Percentiles rank a stretch among this genome's conserved stretches.
Conservation (phyloP, 2,888 invertebrate species). For the Malachius bipustulatus region DNA sequence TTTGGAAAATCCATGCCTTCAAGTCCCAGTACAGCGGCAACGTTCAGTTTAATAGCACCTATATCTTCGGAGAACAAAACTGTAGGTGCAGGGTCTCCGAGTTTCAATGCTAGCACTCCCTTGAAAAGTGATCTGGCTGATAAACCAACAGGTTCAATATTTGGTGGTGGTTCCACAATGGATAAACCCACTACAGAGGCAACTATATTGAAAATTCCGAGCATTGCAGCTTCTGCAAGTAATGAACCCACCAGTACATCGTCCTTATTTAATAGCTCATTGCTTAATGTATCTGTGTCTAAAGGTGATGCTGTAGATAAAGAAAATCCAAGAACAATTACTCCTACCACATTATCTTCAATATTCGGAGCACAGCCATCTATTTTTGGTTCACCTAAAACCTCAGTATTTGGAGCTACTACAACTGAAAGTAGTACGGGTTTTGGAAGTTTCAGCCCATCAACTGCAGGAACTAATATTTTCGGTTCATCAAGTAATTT, state of each 20-base stretch:
- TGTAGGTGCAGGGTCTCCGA: not conserved
- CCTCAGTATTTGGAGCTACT: constrained; percentile 12
- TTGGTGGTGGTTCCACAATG: constrained; percentile 29
- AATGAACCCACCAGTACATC: constrained; percentile 5
- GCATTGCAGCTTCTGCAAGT: constrained; percentile 6
- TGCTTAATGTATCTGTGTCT: not conserved
- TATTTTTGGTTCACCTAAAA: constrained; percentile 7
- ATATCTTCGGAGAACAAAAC: not conserved
- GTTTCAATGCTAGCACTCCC: not conserved
- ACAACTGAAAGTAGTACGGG: constrained; percentile 7
- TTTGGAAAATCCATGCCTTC: constrained; percentile 4
- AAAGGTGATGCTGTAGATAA: constrained; percentile 6
- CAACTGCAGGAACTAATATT: not conserved
- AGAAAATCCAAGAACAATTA: constrained; percentile 10
- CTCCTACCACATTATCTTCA: constrained; percentile 10
- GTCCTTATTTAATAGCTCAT: not conserved
- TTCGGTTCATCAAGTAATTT: not conserved
- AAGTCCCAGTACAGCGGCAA: constrained; percentile 8
- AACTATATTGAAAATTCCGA: constrained; percentile 9
- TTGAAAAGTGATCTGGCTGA: not conserved
- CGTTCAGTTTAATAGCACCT: not conserved
- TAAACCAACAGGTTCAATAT: constrained; percentile 23
- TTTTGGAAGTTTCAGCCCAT: not conserved
- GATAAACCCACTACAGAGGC: constrained; percentile 18
- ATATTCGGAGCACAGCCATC: constrained; percentile 11